Conservation (phyloP, 2,888 invertebrate genomes). For the Lepidochitona cinerea region DNA sequence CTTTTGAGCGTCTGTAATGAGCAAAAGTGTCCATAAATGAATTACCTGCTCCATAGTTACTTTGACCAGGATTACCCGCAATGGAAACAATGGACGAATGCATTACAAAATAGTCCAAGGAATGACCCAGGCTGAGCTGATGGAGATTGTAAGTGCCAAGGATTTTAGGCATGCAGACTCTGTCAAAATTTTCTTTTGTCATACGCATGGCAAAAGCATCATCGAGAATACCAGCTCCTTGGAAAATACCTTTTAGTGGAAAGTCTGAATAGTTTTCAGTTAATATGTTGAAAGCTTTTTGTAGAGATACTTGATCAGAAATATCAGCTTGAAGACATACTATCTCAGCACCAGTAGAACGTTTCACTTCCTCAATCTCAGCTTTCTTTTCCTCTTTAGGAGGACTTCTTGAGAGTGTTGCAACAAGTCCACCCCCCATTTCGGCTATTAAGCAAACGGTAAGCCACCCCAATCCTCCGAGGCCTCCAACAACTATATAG, state of each 20-base stretch:
- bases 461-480: slow-evolving; percentile 56
- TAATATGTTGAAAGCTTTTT: slow-evolving; percentile 5
- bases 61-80: slow-evolving; percentile 49
- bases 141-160: slow-evolving; percentile 52
- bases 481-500: slow-evolving; percentile 49
- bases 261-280: neutral
- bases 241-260: slow-evolving; percentile 49
- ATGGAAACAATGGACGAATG: slow-evolving; percentile 52
- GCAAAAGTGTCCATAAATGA: slow-evolving; percentile 51
- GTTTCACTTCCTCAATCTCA: neutral
- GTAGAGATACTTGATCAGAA: slow-evolving; percentile 10
- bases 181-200: slow-evolving; percentile 21
- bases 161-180: neutral
- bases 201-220: slow-evolving; percentile 32
- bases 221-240: slow-evolving; percentile 45
- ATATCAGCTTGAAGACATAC: neutral
- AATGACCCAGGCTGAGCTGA: slow-evolving; percentile 22
- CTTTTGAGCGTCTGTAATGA: slow-evolving; percentile 36
- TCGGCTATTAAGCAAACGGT: slow-evolving; percentile 36
- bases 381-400: slow-evolving; percentile 17
- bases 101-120: slow-evolving; percentile 51
- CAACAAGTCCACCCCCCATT: slow-evolving; percentile 39
- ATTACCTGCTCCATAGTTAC: slow-evolving; percentile 53
- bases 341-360: neutral
- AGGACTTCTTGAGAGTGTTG: slow-evolving; percentile 39